Base-by-base conservation (phyloP, 1,140 invertebrate genomes). In the Aphelenchoides fujianensis region DNA sequence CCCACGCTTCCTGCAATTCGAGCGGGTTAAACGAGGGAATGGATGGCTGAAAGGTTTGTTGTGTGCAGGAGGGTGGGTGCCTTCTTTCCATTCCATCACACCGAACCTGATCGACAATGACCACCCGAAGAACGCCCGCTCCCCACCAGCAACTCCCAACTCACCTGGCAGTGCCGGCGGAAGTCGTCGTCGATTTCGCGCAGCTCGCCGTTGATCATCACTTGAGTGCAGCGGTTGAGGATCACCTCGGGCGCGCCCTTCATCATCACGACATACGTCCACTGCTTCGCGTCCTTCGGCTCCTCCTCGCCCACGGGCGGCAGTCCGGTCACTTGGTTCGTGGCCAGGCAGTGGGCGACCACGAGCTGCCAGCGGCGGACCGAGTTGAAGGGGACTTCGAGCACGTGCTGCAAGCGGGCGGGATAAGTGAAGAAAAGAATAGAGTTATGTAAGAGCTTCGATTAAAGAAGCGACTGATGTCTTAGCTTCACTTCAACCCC, bases 381-480 rank as follows among this genome's bases (percentile, higher is more conserved):
- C 0, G 81, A 83, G 61, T 83, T 83, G 72, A 83, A 83, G 2
- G 81, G 81, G 23, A 83, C 75, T 63, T 83, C 81, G 23, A 82
- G 81, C 0, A 82, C 55, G 54, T 73, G 12, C 69, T 73, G 34
- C 28, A 59, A 16, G 27, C 5, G 34, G 34, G 23, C 12, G 12
- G 12, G 12, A 48, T 23, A 48, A 16, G 23, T 16, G 41, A 48
- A 48, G 41, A n/a, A n/a, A n/a, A n/a, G n/a, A n/a, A n/a, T n/a
- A n/a, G n/a, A n/a, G n/a, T n/a, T n/a, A n/a, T n/a, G n/a, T n/a
- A n/a, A n/a, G n/a, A n/a, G n/a, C n/a, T n/a, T n/a, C n/a, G n/a
- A n/a, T 48, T 48, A 48, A 12, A 12, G 12, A 48, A 48, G 41
- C 41, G 12, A 48, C 41, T 12, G 41, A 12, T 12, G 12, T 48